A percentile compares a stretch with the other conserved stretches of the same genome.
Conservation (phyloP, 2,113 vertebrate genomes). For the Dicentrarchus labrax region DNA sequence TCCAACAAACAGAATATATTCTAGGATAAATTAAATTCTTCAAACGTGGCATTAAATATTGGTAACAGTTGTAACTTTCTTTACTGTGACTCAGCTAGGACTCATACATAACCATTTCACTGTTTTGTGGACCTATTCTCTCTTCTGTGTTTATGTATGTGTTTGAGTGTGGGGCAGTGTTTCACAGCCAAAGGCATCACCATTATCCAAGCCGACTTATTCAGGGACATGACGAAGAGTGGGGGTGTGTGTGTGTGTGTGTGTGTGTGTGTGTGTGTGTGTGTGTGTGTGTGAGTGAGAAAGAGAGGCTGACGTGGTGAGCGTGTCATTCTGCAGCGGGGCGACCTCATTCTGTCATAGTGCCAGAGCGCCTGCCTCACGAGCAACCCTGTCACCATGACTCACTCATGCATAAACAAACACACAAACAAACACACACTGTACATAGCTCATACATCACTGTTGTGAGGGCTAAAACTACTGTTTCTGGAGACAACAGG, state of each 20-base stretch:
- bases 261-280: slow-evolving; percentile 8
- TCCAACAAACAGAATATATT: not conserved
- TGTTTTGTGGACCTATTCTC: slow-evolving; percentile 15
- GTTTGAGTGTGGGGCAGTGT: slow-evolving; percentile 63
- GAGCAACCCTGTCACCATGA: slow-evolving; percentile 69
- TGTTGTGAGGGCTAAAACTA: slow-evolving; percentile 16
- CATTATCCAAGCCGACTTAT: slow-evolving; percentile 69
- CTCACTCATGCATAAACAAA: slow-evolving; percentile 77
- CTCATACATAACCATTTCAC: slow-evolving; percentile 24
- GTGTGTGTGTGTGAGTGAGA: not conserved
- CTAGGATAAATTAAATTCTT: slow-evolving; percentile 12
- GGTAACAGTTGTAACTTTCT: slow-evolving; percentile 5
- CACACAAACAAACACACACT: slow-evolving; percentile 51
- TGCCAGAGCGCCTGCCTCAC: slow-evolving; percentile 72
- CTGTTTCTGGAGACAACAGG: slow-evolving; percentile 32
- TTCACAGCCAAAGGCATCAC: slow-evolving; percentile 68
- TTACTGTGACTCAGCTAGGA: slow-evolving; percentile 34
- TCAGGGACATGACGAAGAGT: slow-evolving; percentile 49
- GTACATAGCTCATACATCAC: slow-evolving; percentile 50
- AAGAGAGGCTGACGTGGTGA: slow-evolving; percentile 65
- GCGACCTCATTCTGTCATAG: slow-evolving; percentile 86
- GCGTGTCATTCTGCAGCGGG: slow-evolving; percentile 75
- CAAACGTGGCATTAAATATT: slow-evolving; percentile 7
- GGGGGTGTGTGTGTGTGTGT: slow-evolving; percentile 19
- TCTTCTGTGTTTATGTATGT: slow-evolving; percentile 42